phyloP scores from a whole-genome alignment of 1,140 invertebrate genomes.

The Campodea augens region DNA sequence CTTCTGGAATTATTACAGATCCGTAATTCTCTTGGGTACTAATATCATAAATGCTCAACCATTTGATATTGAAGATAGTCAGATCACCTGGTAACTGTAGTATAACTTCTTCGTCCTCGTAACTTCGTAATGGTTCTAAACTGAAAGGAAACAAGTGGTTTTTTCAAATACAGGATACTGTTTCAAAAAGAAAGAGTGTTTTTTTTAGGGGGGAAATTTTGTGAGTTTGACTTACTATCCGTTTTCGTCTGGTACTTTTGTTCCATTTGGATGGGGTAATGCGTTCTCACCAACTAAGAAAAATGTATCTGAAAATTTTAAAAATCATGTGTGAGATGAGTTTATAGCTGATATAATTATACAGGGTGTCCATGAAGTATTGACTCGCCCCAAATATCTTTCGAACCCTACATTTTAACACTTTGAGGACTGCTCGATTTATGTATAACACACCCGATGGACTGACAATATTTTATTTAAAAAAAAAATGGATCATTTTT shows the following conservation, averaged over 20 bases:
- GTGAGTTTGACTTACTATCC: slow-evolving; percentile 62
- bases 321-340: slow-evolving; percentile 4
- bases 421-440: too few relatives aligned
- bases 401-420: too few relatives aligned
- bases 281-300: slow-evolving; percentile 77
- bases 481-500: too few relatives aligned
- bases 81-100: slow-evolving; percentile 61
- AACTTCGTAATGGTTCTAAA: slow-evolving; percentile 44
- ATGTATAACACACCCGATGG: too few relatives aligned
- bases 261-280: slow-evolving; percentile 59
- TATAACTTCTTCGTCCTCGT: slow-evolving; percentile 50
- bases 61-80: slow-evolving; percentile 65
- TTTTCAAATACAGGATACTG: too few relatives aligned
- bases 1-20: slow-evolving; percentile 55
- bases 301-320: slow-evolving; percentile 36
- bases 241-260: slow-evolving; percentile 69
- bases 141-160: slow-evolving; percentile 33
- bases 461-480: too few relatives aligned
- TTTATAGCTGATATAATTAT: too few relatives aligned
- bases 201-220: slow-evolving; percentile 2
- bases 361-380: too few relatives aligned
- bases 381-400: too few relatives aligned
- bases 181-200: neutral
- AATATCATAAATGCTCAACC: slow-evolving; percentile 63
- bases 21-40: slow-evolving; percentile 49